Evolutionary conservation across 1,140 invertebrate genomes (phyloP).

Genomic region (roundworm (Caenorhabditis elegans)): DNA sequence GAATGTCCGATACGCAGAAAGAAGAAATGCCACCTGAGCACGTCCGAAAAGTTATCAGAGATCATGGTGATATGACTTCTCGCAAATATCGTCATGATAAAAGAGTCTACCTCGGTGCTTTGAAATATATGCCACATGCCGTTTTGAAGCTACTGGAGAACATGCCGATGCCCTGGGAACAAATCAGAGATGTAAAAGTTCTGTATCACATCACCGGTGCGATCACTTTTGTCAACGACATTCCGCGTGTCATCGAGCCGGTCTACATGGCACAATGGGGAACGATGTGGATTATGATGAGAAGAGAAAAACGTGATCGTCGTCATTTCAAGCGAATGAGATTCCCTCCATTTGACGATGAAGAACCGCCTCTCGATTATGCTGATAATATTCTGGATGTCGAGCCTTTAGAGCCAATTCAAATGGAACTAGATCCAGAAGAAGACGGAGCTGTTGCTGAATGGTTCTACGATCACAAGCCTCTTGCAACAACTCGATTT

Average conservation of each 20-base stretch:
- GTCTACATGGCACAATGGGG: conserved; percentile 99
- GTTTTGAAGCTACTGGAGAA: conserved; percentile 97
- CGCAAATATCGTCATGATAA: conserved; percentile 98
- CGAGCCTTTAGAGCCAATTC: conserved; percentile 96
- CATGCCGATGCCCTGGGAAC: conserved; percentile 99
- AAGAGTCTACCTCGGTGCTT: conserved; percentile 90
- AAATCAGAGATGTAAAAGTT: conserved; percentile 92
- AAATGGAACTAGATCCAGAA: conserved; percentile 93
- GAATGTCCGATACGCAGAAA: conserved; percentile 97
- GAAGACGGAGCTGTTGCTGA: conserved; percentile 83
- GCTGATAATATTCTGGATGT: conserved; percentile 98
- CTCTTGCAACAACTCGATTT: conserved; percentile 81
- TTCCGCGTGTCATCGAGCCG: conserved; percentile 98
- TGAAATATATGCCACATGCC: conserved; percentile 99
- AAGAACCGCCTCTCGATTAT: conserved; percentile 98
- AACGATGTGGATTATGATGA: conserved; percentile 99
- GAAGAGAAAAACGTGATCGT: conserved; percentile 94
- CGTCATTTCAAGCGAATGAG: conserved; percentile 94
- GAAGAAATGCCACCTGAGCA: conserved; percentile 99
- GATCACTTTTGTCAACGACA: conserved; percentile 99
- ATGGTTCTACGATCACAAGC: conserved; percentile 99
- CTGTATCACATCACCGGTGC: conserved; percentile 75
- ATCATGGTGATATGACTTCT: conserved; percentile 99
- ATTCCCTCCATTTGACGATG: conserved; percentile 99
- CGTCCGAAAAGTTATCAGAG: conserved; percentile 95